Evolutionary conservation across 1,140 invertebrate species (phyloP).

Genomic region (Branchinecta lynchi): DNA sequence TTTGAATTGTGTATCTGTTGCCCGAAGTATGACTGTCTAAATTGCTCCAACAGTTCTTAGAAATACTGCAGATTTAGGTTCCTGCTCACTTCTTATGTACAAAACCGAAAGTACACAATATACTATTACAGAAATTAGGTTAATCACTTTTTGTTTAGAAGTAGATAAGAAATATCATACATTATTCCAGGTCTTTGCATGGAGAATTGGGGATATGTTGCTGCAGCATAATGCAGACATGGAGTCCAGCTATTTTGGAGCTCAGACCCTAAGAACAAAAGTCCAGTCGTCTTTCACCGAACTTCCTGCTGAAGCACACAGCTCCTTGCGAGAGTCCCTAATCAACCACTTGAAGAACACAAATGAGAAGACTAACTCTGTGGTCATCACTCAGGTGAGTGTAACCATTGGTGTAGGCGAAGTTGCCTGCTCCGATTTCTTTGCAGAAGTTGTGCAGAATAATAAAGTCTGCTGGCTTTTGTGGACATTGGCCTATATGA

Average conservation of each 20-base stretch:
- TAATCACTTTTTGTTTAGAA: not conserved
- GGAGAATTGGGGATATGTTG: conserved; percentile 88
- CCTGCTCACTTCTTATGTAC: not conserved
- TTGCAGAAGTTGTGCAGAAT: no score
- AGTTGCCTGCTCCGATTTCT: no score
- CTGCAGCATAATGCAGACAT: conserved; percentile 67
- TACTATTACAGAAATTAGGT: not conserved
- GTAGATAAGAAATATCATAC: conserved; percentile 2
- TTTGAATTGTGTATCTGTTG: not conserved
- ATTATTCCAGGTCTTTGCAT: conserved; percentile 60
- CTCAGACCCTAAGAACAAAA: conserved; percentile 93
- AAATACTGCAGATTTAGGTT: not conserved
- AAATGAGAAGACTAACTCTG: conserved; percentile 56
- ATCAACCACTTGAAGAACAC: conserved; percentile 74
- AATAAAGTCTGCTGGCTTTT: no score
- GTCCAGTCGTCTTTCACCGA: conserved; percentile 86
- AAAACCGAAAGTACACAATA: not conserved
- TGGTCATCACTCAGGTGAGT: conserved; percentile 69
- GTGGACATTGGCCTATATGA: no score
- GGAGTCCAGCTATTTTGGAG: conserved; percentile 90
- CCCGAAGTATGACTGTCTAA: not conserved
- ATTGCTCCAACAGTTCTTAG: not conserved
- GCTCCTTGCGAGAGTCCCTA: conserved; percentile 75
- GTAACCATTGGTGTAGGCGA: no score
- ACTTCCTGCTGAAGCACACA: conserved; percentile 64